Evolutionary conservation across 2,113 vertebrate species (phyloP), one percentile per base, ranked within the genome.

Genomic region (Oreochromis aureus): DNA sequence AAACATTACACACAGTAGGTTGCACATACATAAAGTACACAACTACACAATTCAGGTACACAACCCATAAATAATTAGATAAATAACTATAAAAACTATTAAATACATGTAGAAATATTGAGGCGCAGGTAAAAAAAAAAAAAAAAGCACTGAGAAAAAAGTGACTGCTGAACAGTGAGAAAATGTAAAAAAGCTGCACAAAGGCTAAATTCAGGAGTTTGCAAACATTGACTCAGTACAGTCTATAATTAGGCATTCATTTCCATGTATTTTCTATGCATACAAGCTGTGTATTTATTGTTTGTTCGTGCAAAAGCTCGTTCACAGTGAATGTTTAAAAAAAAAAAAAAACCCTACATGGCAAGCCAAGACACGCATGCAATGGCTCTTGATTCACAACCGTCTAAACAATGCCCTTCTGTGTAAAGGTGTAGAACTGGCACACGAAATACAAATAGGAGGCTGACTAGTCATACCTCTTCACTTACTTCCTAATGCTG

Each of bases 351-450:
- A 1, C 1, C 61, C 34, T 66, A 58, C 41, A 16, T 4, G 22
- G 63, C 92, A 88, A 87, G 87, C 73, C 22, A 34, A 81, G 81
- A 89, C 84, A 3, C 46, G 88, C 84, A 81, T 16, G 22, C 30
- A 12, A 6, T 30, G 63, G 58, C 63, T 71, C 7, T 12, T 12
- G 11, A 81, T 89, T 16, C 85, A 61, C 86, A 91, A 90, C 56
- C 53, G 5, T 1, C 24, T 5, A 46, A 82, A 91, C 85, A 91
- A 90, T 32, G 55, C 15, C 9, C 39, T n/a, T 73, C 69, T 83
- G 78, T 89, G 34, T 44, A 7, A 11, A 61, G 5, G 79, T 89
- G 66, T 10, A 2, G 81, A 89, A 59, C 53, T 27, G 32, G 32
- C 5, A 51, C 61, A 59, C 36, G 3, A 83, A 86, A 82, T 10